Evolutionary conservation across 2,888 invertebrate species (phyloP), one percentile per base, ranked within the genome.

Genomic region (Thumatha senex): DNA sequence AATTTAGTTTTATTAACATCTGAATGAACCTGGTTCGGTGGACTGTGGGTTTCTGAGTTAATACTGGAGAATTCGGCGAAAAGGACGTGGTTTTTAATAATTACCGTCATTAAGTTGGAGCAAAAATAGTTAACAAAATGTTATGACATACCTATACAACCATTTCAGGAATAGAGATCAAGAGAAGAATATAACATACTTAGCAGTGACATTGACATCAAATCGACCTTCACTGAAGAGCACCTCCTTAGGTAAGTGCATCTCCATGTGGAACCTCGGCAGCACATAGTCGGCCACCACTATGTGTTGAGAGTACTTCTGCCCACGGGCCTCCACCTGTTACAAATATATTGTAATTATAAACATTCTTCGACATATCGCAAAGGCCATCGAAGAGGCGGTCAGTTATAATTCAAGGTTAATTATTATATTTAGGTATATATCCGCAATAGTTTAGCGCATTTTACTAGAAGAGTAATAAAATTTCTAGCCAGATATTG

Each of bases 191-290:
- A 5, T 30, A 51, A 82, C 92, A 92, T 92, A 98, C 96, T 95
- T 96, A 13, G 98, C 96, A 46, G 95, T 94, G 3, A 99, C 93
- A 15, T 96, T 95, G 18, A 96, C 96, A 14, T 93, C 93, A 42
- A 98, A 93, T 56, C 95, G 94, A 40, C 95, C 95, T 46, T 97
- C 97, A 60, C 94, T 94, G 77, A 96, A 96, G 1, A 97, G 95
- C 7, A 95, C 93, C 81, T 97, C 97, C 47, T 95, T 93, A 0
- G 97, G 96, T 31, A 97, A 93, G 61, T 96, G 94, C 55, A 99
- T 94, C 30, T 94, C 93, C 53, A 99, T 96, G 75, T 98, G 95
- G 84, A 98, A 99, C 78, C 98, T 98, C 0, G 99, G 99, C 63
- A 98, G 86, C 48, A 99, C 96, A 72, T 98, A 98, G 84, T 98